Conservation (phyloP, 2,113 vertebrate genomes). For the Sylvilagus bachmani region DNA sequence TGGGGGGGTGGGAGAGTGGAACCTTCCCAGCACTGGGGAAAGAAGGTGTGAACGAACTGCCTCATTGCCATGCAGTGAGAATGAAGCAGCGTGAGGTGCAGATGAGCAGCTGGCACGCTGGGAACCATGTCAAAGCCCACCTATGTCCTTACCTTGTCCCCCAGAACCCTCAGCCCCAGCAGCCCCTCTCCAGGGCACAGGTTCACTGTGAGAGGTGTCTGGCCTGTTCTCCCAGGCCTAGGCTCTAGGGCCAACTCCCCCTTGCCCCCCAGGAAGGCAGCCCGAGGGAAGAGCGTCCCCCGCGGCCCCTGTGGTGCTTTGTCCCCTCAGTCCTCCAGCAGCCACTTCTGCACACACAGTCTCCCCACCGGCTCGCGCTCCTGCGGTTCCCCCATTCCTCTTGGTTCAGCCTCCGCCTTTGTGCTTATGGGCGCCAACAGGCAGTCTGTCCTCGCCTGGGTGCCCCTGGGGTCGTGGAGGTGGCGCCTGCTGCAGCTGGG, state of each 20-base stretch:
- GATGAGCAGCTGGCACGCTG: constrained; percentile 21
- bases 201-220: not conserved
- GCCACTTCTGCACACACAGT: not conserved
- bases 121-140: not conserved
- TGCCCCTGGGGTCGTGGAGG: not conserved
- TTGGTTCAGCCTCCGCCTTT: constrained; percentile 17
- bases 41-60: constrained; percentile 63
- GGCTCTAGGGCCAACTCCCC: not conserved
- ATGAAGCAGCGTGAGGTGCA: constrained; percentile 74
- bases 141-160: not conserved
- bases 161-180: not conserved
- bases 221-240: not conserved
- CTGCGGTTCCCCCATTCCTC: not conserved
- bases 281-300: not conserved
- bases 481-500: not conserved
- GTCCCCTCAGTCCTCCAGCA: not conserved
- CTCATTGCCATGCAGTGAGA: constrained; percentile 76
- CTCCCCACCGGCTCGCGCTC: not conserved
- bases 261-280: not conserved
- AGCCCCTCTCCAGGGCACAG: not conserved
- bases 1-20: not conserved
- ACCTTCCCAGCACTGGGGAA: not conserved
- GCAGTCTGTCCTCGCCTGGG: not conserved
- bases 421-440: not conserved
- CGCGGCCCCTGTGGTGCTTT: not conserved